Evolutionary conservation across 1,140 invertebrate genomes (phyloP).

Genomic region (Drosophila kohkoa): DNA sequence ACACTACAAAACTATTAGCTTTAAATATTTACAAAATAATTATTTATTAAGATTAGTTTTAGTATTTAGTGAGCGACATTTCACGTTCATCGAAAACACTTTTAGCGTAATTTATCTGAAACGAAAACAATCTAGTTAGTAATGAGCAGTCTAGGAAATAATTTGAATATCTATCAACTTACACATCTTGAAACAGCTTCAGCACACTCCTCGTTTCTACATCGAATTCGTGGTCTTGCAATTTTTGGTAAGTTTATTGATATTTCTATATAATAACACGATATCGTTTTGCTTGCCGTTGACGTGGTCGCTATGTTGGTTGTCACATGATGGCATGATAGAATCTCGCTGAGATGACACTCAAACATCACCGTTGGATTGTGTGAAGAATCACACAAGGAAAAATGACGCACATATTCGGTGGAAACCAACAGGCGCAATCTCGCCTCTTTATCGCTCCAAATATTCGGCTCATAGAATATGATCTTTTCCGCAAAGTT

Average conservation of each 20-base stretch:
- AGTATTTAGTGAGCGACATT: conserved; percentile 81
- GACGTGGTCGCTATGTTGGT: conserved; percentile 86
- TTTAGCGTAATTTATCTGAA: conserved; percentile 93
- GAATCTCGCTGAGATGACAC: conserved; percentile 86
- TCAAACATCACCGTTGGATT: conserved; percentile 88
- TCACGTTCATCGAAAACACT: conserved; percentile 92
- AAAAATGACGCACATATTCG: conserved; percentile 92
- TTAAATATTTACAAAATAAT: conserved; percentile 5
- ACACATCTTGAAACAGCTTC: conserved; percentile 89
- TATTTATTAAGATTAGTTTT: conserved; percentile 14
- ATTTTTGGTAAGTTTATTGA: conserved; percentile 87
- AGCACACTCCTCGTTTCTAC: conserved; percentile 92
- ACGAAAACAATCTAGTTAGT: conserved; percentile 26
- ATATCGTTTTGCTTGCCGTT: conserved; percentile 72
- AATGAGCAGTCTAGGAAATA: not conserved
- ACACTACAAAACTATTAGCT: not conserved
- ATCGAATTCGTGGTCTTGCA: conserved; percentile 92
- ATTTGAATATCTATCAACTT: conserved; percentile 43
- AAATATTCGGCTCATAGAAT: conserved; percentile 90
- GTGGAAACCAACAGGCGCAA: conserved; percentile 91
- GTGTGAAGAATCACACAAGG: conserved; percentile 86
- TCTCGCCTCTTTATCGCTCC: conserved; percentile 89
- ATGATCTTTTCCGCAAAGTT: conserved; percentile 93
- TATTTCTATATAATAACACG: conserved; percentile 91
- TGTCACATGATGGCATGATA: conserved; percentile 85